These are phyloP conservation scores for Tetraneura akinire DNA, from an alignment of 1,140 invertebrate species.

Conservation along the genomic window DNA sequence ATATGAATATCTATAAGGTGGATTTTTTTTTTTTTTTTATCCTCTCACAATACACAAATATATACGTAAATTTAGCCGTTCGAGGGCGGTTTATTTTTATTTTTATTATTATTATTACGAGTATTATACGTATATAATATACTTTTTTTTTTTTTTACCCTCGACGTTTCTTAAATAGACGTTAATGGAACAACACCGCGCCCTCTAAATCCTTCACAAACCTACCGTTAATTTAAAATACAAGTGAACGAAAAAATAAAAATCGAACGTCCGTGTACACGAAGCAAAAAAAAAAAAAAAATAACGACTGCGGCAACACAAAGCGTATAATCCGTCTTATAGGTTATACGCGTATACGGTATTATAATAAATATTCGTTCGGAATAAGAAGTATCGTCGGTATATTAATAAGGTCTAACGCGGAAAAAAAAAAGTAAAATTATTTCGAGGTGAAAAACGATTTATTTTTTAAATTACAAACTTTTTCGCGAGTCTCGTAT, in stretches of 20 bases:
- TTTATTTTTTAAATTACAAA: constrained; percentile 49
- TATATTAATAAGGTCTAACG: constrained; percentile 49
- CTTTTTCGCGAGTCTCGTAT: neutral
- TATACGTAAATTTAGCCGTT: too few species aligned
- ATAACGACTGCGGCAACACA: neutral
- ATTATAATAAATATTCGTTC: neutral
- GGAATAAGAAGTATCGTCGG: constrained; percentile 44
- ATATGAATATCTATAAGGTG: neutral
- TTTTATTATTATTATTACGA: neutral
- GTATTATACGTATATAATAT: neutral
- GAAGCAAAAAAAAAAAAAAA: too few species aligned
- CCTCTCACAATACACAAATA: too few species aligned
- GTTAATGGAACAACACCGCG: constrained; percentile 41
- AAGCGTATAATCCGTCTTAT: constrained; percentile 36
- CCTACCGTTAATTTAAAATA: constrained; percentile 49
- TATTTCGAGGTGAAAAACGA: constrained; percentile 21
- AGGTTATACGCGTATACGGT: neutral
- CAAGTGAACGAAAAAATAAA: constrained; percentile 9
- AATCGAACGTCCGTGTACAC: neutral
- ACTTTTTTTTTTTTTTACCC: neutral
- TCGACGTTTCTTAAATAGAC: constrained; percentile 40
- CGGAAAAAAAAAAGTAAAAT: constrained; percentile 27
- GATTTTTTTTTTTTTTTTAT: neutral
- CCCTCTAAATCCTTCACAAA: constrained; percentile 20
- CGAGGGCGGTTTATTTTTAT: constrained; percentile 13